A percentile compares a stretch with the other conserved stretches of the same genome.
These are phyloP conservation scores for Ornithoptera alexandrae DNA, from an alignment of 2,888 invertebrate genomes.

Conservation along the genomic window DNA sequence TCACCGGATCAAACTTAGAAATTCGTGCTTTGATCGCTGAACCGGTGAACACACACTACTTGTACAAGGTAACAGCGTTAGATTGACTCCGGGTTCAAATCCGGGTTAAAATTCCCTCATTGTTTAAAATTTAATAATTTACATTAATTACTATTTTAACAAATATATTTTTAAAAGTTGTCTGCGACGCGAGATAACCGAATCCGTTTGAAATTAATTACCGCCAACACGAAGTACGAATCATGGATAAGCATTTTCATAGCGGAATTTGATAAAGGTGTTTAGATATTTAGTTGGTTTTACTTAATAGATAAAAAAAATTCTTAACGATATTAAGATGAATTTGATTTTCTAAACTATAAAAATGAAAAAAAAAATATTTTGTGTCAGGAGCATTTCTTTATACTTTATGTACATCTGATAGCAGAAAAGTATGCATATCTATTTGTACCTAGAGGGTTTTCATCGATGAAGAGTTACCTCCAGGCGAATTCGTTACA, in stretches of 20 bases:
- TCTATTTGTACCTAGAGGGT: too few species aligned
- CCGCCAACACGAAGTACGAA: conserved; percentile 5
- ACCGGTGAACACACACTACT: not conserved
- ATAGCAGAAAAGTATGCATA: too few species aligned
- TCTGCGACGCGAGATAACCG: conserved; percentile 12
- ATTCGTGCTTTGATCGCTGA: too few species aligned
- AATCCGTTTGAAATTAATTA: conserved; percentile 23
- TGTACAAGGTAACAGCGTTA: not conserved
- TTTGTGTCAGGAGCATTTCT: too few species aligned
- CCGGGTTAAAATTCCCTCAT: conserved; percentile 17
- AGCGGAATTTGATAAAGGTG: conserved; percentile 1
- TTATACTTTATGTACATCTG: too few species aligned
- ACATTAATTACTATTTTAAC: conserved; percentile 20
- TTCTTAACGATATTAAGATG: too few species aligned
- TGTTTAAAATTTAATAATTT: conserved; percentile 15
- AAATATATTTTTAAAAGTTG: conserved; percentile 19
- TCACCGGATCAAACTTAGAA: too few species aligned
- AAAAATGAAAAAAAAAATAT: too few species aligned
- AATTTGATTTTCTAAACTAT: too few species aligned
- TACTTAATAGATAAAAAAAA: not conserved
- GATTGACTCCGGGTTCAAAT: conserved; percentile 24
- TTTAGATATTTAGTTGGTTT: not conserved
- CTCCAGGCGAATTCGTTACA: too few species aligned
- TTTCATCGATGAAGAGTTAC: too few species aligned
- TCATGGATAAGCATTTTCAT: conserved; percentile 3